These are phyloP conservation scores for Philhelius pedissequus DNA, from an alignment of 2,888 invertebrate species.

Conservation along the genomic window DNA sequence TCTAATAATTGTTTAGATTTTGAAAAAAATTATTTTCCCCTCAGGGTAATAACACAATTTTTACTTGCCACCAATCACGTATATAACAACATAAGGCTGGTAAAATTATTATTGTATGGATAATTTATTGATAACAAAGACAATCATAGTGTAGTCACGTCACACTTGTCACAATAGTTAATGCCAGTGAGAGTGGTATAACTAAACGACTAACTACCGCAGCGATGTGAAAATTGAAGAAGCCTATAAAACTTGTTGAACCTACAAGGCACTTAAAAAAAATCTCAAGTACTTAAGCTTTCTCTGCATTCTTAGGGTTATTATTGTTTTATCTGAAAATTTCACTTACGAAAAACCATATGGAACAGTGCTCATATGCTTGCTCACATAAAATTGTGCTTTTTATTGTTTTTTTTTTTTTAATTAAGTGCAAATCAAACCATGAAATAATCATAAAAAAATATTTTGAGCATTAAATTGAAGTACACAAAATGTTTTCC, in stretches of 20 bases:
- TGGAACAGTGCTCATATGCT: conserved; percentile 25
- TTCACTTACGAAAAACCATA: neutral
- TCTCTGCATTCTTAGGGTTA: neutral
- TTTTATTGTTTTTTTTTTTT: neutral
- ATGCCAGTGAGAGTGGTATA: neutral
- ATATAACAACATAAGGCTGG: neutral
- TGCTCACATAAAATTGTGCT: conserved; percentile 31
- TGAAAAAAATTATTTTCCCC: too few relatives aligned
- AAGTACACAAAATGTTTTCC: too few relatives aligned
- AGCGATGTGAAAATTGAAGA: neutral
- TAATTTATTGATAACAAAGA: neutral
- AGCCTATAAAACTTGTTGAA: conserved; percentile 8
- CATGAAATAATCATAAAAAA: too few relatives aligned
- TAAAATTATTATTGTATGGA: neutral
- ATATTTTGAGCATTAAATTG: too few relatives aligned
- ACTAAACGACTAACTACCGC: neutral
- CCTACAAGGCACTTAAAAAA: neutral
- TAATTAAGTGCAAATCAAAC: neutral
- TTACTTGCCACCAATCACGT: too few relatives aligned
- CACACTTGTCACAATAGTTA: neutral
- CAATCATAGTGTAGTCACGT: neutral
- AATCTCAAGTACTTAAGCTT: conserved; percentile 8
- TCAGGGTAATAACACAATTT: too few relatives aligned
- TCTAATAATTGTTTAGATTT: too few relatives aligned
- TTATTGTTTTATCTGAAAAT: neutral